These are phyloP conservation scores for Phoxinus dragarum DNA, from an alignment of 2,797 vertebrate genomes.

Conservation along the genomic window DNA sequence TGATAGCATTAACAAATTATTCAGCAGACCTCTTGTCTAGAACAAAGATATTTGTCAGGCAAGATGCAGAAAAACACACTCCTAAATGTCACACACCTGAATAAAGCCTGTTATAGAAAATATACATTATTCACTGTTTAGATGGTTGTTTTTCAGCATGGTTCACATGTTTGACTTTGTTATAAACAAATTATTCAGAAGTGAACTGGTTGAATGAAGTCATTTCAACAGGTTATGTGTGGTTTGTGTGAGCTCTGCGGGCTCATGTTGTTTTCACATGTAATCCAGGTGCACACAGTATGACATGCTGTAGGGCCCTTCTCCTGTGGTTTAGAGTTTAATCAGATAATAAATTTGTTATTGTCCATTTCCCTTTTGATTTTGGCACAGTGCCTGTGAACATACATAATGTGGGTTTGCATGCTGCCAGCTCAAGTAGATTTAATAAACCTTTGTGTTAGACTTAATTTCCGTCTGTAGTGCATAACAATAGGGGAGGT, in stretches of 20 bases:
- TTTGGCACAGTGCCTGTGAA: slow-evolving; percentile 24
- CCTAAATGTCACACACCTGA: neutral
- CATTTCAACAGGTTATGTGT: slow-evolving; percentile 11
- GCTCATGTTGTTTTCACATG: slow-evolving; percentile 23
- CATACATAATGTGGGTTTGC: slow-evolving; percentile 34
- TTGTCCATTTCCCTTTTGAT: slow-evolving; percentile 52
- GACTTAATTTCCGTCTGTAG: slow-evolving; percentile 50
- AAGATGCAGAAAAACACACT: neutral
- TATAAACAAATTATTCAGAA: slow-evolving; percentile 18
- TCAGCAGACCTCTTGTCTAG: slow-evolving; percentile 2
- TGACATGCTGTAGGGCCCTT: slow-evolving; percentile 49
- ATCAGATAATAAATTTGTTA: slow-evolving; percentile 62
- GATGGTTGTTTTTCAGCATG: slow-evolving; percentile 15
- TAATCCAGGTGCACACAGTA: slow-evolving; percentile 48
- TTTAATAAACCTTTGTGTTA: slow-evolving; percentile 58
- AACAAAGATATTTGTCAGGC: slow-evolving; percentile 21
- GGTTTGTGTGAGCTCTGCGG: neutral
- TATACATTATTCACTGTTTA: neutral
- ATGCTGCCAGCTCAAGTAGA: slow-evolving; percentile 42
- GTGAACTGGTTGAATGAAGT: slow-evolving; percentile 30
- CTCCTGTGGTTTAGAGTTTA: slow-evolving; percentile 49
- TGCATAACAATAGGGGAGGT: slow-evolving; percentile 25
- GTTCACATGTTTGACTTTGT: slow-evolving; percentile 8
- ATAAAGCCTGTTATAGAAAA: slow-evolving; percentile 12
- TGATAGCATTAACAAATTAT: slow-evolving; percentile 28